These are phyloP conservation scores for Psammodynastes pulverulentus DNA, from an alignment of 2,113 vertebrate species.

Conservation along the genomic window DNA sequence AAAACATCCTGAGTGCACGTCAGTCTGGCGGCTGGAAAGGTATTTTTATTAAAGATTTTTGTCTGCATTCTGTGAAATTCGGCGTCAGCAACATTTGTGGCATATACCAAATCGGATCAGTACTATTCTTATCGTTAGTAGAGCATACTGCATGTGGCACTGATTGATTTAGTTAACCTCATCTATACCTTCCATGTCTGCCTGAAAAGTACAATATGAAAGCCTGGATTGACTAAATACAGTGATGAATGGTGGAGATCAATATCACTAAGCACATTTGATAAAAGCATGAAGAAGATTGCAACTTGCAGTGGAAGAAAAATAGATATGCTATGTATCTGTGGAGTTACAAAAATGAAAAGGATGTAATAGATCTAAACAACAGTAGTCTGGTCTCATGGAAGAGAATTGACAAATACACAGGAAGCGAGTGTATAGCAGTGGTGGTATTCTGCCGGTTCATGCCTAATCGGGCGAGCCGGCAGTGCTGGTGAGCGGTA, in stretches of 20 bases:
- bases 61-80: background rate
- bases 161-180: background rate
- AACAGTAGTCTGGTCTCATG: background rate
- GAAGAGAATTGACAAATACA: background rate
- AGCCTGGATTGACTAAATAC: background rate
- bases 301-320: background rate
- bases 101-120: background rate
- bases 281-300: background rate
- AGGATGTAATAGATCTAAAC: background rate
- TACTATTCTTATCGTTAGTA: background rate
- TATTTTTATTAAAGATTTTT: background rate
- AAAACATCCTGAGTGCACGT: background rate
- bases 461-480: too few species aligned
- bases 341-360: background rate
- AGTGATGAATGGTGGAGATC: background rate
- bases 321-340: background rate
- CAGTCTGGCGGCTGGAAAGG: background rate
- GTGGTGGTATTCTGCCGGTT: too few species aligned
- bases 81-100: background rate
- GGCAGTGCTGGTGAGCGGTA: too few species aligned
- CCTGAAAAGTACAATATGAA: background rate
- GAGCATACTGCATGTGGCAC: background rate
- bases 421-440: background rate
- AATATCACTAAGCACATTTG: background rate
- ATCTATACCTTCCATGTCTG: background rate